A percentile compares a stretch with the other conserved stretches of the same genome.
These are phyloP conservation scores for Pachypanchax playfairii DNA, from an alignment of 2,113 vertebrate species.

Conservation along the genomic window DNA sequence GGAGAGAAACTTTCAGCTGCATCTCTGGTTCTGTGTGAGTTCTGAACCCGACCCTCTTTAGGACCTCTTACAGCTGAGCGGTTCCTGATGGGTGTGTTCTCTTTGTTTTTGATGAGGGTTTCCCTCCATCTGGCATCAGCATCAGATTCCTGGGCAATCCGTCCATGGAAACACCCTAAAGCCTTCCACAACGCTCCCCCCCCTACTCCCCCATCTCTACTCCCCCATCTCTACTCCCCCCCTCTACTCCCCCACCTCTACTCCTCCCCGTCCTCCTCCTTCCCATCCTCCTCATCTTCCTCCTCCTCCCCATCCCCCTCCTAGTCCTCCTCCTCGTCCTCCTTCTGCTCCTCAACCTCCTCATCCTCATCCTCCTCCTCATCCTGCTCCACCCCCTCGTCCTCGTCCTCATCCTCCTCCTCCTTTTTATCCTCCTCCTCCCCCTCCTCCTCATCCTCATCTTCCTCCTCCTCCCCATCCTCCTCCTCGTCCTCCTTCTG, in stretches of 20 bases:
- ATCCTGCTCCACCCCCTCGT: conserved; percentile 46
- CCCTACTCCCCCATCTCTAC: no score
- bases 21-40: neutral
- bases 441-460: conserved; percentile 24
- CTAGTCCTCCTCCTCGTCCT: no score
- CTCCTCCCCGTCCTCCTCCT: no score
- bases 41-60: conserved; percentile 42
- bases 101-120: conserved; percentile 88
- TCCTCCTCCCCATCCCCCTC: no score
- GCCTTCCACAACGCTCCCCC: conserved; percentile 60
- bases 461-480: conserved; percentile 43
- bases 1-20: no score
- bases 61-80: conserved; percentile 46
- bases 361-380: no score
- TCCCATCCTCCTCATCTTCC: no score
- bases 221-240: conserved; percentile 45
- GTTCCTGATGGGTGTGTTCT: conserved; percentile 63
- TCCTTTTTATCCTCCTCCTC: conserved; percentile 50
- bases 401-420: conserved; percentile 40
- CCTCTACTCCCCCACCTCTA: no score
- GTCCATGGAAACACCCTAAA: conserved; percentile 78
- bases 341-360: no score
- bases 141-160: conserved; percentile 85
- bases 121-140: conserved; percentile 82
- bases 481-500: no score